Base-by-base conservation (phyloP, 2,113 vertebrate species). In the Pipra filicauda region DNA sequence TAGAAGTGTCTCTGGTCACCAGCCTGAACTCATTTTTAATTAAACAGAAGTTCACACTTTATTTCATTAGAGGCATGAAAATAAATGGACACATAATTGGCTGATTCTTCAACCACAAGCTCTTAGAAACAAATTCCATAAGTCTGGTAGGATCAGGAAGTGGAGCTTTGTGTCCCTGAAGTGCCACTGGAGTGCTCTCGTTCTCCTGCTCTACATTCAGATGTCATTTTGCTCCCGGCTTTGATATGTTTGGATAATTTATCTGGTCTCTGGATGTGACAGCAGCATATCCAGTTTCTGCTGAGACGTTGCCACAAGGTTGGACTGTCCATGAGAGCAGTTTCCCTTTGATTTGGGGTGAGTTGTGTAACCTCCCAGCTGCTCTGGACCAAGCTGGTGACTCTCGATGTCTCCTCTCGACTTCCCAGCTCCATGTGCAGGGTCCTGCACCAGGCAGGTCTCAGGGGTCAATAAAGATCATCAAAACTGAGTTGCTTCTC, bases 41-140 rank as follows among this genome's bases (percentile, higher is more conserved):
- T 84, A 84, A 92, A 51, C 58, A 70, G 49, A 35, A 85, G 49
- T 46, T 88, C 88, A 41, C 37, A 12, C 74, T 84, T 91, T 52
- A 69, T 65, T 92, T 90, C 74, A 15, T 75, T 83, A 91, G 58
- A 73, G 57, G 14, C 5, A 11, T 26, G 48, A 28, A 49, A 76
- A 62, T 43, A n/a, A 79, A 83, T 16, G 54, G 43, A 41, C 48
- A 57, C 30, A 11, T 57, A 41, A 24, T 52, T 35, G 85, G 37
- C 44, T 66, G 88, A 16, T 39, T 28, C 46, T 44, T 85, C 55
- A 83, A 74, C 89, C 76, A 83, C 44, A 35, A 79, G 51, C 57
- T 74, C 33, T 79, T 39, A 77, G 82, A 33, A 65, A 43, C 2
- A 31, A 66, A 93, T 86, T 88, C 82, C 15, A 0, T 16, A 33